phyloP scores from a whole-genome alignment of 2,113 vertebrate genomes.

The Podarcis raffonei region DNA sequence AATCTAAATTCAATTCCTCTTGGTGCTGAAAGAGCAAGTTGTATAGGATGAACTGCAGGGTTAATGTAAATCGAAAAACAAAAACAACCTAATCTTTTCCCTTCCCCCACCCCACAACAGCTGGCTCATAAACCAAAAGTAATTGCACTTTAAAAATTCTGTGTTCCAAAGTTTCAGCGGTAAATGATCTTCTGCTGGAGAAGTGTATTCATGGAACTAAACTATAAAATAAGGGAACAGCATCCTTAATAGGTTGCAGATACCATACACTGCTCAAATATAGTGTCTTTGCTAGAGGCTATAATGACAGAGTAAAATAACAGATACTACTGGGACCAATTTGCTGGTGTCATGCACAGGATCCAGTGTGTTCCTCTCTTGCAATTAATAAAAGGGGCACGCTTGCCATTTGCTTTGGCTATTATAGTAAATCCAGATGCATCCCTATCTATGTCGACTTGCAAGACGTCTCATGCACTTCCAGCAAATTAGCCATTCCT shows the following conservation, averaged over 20 bases:
- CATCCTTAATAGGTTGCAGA: conserved; percentile 69
- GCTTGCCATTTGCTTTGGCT: conserved; percentile 71
- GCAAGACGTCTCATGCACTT: conserved; percentile 48
- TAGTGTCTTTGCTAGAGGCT: conserved; percentile 54
- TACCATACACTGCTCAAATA: conserved; percentile 65
- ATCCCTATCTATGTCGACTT: conserved; percentile 65
- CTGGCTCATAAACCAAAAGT: conserved; percentile 55
- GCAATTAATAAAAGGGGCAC: conserved; percentile 68
- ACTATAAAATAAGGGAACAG: conserved; percentile 61
- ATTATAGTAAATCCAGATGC: conserved; percentile 77
- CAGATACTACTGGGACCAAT: conserved; percentile 80
- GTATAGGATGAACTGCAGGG: conserved; percentile 40
- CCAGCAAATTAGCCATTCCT: conserved; percentile 60
- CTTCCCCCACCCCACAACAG: conserved; percentile 30
- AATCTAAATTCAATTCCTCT: conserved; percentile 57
- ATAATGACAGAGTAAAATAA: conserved; percentile 67
- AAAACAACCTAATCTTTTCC: conserved; percentile 42
- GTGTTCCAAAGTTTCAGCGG: conserved; percentile 45
- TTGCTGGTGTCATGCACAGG: conserved; percentile 75
- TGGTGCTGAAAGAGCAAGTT: conserved; percentile 26
- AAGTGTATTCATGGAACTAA: conserved; percentile 46
- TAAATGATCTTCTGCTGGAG: conserved; percentile 55
- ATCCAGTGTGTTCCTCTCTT: conserved; percentile 62
- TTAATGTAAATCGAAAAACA: conserved; percentile 48
- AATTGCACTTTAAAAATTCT: conserved; percentile 47